Conservation (phyloP, 2,797 vertebrate species). For the Amphiprion clarkii region DNA sequence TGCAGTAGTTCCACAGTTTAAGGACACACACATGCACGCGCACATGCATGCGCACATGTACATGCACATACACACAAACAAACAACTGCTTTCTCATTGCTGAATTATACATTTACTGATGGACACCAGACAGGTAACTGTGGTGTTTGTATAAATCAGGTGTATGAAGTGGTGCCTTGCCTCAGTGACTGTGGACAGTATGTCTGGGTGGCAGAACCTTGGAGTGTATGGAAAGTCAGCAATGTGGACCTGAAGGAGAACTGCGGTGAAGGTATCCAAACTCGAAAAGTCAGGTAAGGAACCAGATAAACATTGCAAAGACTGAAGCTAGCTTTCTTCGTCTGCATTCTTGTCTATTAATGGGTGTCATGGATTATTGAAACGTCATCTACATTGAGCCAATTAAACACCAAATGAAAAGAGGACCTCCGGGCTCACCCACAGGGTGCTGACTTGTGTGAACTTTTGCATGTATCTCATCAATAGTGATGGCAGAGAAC, state of each 20-base stretch:
- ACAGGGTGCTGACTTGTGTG: too few relatives aligned
- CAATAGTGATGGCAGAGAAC: too few relatives aligned
- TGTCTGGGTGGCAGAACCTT: conserved; percentile 93
- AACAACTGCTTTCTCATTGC: too few relatives aligned
- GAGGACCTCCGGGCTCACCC: too few relatives aligned
- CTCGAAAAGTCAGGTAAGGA: conserved; percentile 94
- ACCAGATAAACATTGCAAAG: background rate
- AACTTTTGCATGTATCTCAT: too few relatives aligned
- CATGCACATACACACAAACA: too few relatives aligned
- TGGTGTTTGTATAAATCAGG: conserved; percentile 77
- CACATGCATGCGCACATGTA: too few relatives aligned
- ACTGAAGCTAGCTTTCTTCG: background rate
- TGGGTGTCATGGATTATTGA: background rate
- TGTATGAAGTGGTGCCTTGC: conserved; percentile 97
- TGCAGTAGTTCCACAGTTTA: too few relatives aligned
- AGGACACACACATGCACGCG: too few relatives aligned
- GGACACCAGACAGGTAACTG: conserved; percentile 7
- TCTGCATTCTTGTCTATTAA: background rate
- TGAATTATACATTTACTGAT: background rate
- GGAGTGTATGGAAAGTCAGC: conserved; percentile 97
- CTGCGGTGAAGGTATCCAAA: conserved; percentile 97
- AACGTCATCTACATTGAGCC: too few relatives aligned
- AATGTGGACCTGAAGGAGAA: conserved; percentile 93
- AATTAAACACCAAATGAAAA: too few relatives aligned
- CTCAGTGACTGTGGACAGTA: conserved; percentile 97